Evolutionary conservation across 2,888 invertebrate genomes (phyloP), one percentile per base, ranked within the genome.

Genomic region (Masnerella sp.): DNA sequence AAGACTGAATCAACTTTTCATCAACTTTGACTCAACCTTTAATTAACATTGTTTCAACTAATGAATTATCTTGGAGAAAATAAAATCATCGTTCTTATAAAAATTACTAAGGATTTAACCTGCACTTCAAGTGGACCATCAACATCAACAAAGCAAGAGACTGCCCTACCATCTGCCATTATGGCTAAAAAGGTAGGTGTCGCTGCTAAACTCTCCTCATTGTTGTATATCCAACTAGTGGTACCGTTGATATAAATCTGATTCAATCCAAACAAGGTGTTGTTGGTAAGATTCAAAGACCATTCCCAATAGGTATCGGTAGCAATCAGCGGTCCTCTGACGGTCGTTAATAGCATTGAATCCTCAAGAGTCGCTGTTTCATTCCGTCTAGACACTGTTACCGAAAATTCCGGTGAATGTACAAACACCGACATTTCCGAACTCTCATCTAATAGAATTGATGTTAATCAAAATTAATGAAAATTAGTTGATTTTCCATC

Each of bases 271-370:
- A 89, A 91, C 79, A 92, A 86, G 0, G 88, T 83, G 58, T 89
- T 88, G 14, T 89, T 87, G 0, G 90, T 90, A 22, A 92, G 77
- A 74, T 88, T 88, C 12, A 92, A 88, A 0, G 90, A 87, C 79
- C 91, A 88, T 82, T 92, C 92, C 91, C 91, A 91, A 77, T 91
- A 92, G 3, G 54, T 38, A 14, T 58, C 45, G 38, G 25, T 90
- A 1, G 90, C 89, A 67, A 92, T 90, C 0, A 91, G 75, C 0
- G 92, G 91, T 0, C 91, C 91, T 72, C 88, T 85, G 0, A 89
- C 82, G 0, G 91, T 91, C 22, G 89, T 89, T 14, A 92, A 88
- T 87, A 79, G 78, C 88, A 89, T 0, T 20, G 42, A 42, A 22
- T 43, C 22, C 14, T 43, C 42, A 15, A 18, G 18, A 5, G 49